Percentiles rank a stretch among this genome's conserved stretches.
Evolutionary conservation across 2,888 invertebrate genomes (phyloP).

Genomic region (Ctenicera cuprea): DNA sequence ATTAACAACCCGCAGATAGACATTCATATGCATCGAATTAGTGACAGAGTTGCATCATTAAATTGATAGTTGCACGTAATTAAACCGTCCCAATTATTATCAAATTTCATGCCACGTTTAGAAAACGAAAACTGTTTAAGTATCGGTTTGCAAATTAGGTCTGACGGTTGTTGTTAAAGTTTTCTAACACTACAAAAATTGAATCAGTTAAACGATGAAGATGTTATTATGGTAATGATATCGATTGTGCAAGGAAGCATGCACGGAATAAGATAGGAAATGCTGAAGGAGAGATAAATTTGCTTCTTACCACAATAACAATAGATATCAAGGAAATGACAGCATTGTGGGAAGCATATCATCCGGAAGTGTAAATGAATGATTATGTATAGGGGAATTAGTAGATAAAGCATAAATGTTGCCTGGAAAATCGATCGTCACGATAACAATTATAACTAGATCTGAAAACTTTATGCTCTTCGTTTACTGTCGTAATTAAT

Average conservation of each 20-base stretch:
- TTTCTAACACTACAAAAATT: too few relatives aligned
- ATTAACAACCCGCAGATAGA: constrained; percentile 47
- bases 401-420: constrained; percentile 2
- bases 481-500: too few relatives aligned
- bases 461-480: too few relatives aligned
- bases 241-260: neutral
- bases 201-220: neutral
- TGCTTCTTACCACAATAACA: neutral
- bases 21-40: constrained; percentile 50
- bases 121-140: constrained; percentile 2
- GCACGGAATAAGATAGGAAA: constrained; percentile 7
- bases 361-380: constrained; percentile 10
- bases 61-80: constrained; percentile 47
- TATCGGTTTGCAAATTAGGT: neutral
- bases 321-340: constrained; percentile 27
- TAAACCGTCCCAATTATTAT: constrained; percentile 31
- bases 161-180: too few relatives aligned
- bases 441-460: neutral
- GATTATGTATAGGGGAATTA: constrained; percentile 24
- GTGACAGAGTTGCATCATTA: constrained; percentile 48
- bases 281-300: constrained; percentile 6
- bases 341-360: constrained; percentile 23
- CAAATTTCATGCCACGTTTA: neutral
- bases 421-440: constrained; percentile 7
- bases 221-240: neutral